Base-by-base conservation (phyloP, 2,113 vertebrate species). In the Ramphastos sulfuratus region DNA sequence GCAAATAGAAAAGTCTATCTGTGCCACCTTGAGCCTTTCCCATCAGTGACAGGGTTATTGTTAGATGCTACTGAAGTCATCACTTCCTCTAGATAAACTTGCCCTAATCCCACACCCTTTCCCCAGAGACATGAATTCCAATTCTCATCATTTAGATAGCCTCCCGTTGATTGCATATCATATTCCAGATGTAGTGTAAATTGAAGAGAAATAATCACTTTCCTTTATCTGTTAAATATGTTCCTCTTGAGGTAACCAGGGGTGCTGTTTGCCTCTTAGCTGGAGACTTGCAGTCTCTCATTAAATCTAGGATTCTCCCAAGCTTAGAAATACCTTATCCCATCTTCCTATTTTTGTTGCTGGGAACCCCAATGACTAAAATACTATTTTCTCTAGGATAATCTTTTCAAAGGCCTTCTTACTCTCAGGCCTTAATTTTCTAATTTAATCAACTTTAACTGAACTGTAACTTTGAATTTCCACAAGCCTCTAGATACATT, bases 121-220 rank as follows among this genome's bases (percentile, higher is more conserved):
- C 3, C 9, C 5, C 24, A 13, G 1, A 25, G 6, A 4, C 11
- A 54, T 0, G 2, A 52, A 4, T 25, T 83, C 27, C 20, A 46
- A 2, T 35, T 74, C 25, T 13, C 16, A 56, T 3, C 0, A 1
- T 28, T 80, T 84, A 44, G 2, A 21, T 64, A 75, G 6, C 12
- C 37, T 33, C 9, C 0, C 0, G 10, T 59, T 63, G 35, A 48
- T 5, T 48, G 12, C 4, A 27, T 3, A 17, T 58, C 9, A 10
- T 80, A 64, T 67, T 79, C 9, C 5, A 65, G 7, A 23, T 6
- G 15, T 19, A 67, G 11, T 33, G 7, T 6, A 4, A 1, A 4
- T 1, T 52, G 9, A 83, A 74, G 24, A 8, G 12, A 1, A 5
- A n/a, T 60, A 77, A 46, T 35, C 24, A 16, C 3, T 69, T 78